Conservation (phyloP, 2,888 invertebrate genomes). For the Eledone cirrhosa region DNA sequence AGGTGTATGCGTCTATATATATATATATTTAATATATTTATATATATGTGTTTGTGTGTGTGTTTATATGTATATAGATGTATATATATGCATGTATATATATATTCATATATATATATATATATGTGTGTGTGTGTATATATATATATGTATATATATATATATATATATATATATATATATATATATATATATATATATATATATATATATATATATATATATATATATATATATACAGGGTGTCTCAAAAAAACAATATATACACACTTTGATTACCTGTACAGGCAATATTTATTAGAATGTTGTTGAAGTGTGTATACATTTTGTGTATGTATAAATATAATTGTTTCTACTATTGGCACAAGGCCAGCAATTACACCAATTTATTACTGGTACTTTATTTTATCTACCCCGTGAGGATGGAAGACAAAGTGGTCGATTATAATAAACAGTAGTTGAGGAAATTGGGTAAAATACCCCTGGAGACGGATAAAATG, state of each 20-base stretch:
- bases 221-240: background rate
- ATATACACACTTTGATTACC: no score
- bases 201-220: conserved; percentile 17
- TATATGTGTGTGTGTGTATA: background rate
- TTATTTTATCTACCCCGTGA: no score
- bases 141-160: background rate
- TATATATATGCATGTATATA: background rate
- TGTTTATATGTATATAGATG: background rate
- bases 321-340: no score
- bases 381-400: no score
- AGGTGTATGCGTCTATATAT: background rate
- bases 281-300: no score
- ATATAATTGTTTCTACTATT: no score
- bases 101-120: background rate
- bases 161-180: background rate
- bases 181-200: background rate
- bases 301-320: no score
- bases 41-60: background rate
- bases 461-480: no score
- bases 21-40: background rate
- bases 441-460: no score
- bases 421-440: no score
- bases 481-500: no score
- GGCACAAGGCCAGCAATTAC: no score
- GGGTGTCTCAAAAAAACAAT: background rate